phyloP scores from a whole-genome alignment of 1,140 invertebrate genomes.

The Euschistus heros region DNA sequence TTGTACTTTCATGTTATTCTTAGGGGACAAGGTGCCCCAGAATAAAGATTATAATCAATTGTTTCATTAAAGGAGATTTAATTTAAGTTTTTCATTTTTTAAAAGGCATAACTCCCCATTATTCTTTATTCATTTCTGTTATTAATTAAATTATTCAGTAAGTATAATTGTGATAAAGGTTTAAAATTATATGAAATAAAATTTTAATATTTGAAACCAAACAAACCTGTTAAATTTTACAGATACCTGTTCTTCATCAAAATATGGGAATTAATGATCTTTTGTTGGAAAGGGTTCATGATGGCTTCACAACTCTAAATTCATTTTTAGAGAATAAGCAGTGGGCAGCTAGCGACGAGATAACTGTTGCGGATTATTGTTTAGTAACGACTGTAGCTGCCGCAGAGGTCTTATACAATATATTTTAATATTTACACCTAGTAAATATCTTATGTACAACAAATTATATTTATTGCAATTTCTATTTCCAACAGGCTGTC shows the following conservation, averaged over 20 bases:
- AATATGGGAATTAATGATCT: conserved; percentile 15
- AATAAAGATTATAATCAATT: too few relatives aligned
- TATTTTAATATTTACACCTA: neutral
- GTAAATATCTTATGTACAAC: conserved; percentile 7
- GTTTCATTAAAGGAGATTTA: too few relatives aligned
- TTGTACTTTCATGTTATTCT: too few relatives aligned
- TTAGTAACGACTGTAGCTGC: conserved; percentile 49
- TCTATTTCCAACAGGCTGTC: conserved; percentile 31
- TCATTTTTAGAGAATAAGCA: conserved; percentile 50
- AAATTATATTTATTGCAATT: neutral
- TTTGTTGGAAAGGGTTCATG: conserved; percentile 36
- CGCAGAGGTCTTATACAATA: conserved; percentile 41
- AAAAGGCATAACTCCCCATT: too few relatives aligned
- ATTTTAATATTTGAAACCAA: too few relatives aligned
- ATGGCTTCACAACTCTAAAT: conserved; percentile 51
- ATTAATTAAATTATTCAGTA: too few relatives aligned
- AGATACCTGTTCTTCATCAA: conserved; percentile 14
- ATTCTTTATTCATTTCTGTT: too few relatives aligned
- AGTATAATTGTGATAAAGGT: too few relatives aligned
- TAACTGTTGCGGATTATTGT: conserved; percentile 62
- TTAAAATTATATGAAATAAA: too few relatives aligned
- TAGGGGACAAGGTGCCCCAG: too few relatives aligned
- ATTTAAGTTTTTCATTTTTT: too few relatives aligned
- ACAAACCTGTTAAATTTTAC: too few relatives aligned
- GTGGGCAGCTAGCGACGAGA: conserved; percentile 51